Percentiles rank a stretch among this genome's conserved stretches.
These are phyloP conservation scores for Galeruca laticollis DNA, from an alignment of 2,888 invertebrate species.

Conservation along the genomic window DNA sequence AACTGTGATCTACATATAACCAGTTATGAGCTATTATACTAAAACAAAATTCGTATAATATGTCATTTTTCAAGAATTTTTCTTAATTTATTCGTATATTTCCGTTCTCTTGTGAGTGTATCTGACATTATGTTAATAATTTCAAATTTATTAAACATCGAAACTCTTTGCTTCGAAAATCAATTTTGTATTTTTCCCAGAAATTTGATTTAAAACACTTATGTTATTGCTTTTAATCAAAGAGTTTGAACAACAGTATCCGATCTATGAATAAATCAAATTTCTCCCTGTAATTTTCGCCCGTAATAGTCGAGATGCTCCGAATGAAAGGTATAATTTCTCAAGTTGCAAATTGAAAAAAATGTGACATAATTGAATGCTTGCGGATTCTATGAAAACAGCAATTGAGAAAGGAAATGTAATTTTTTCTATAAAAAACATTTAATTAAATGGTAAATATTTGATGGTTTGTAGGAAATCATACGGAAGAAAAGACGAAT, in stretches of 20 bases:
- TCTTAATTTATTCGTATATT: too few species aligned
- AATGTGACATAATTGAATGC: background rate
- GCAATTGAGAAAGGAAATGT: background rate
- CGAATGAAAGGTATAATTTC: constrained; percentile 5
- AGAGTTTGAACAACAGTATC: background rate
- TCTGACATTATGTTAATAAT: too few species aligned
- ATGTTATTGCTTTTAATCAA: background rate
- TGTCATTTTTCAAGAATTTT: too few species aligned
- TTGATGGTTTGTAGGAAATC: background rate
- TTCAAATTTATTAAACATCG: constrained; percentile 1
- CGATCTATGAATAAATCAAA: background rate
- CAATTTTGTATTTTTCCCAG: background rate
- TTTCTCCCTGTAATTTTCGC: constrained; percentile 1
- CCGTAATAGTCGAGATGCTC: background rate
- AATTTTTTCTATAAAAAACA: background rate
- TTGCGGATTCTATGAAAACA: constrained; percentile 4
- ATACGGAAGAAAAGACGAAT: background rate
- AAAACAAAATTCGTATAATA: too few species aligned
- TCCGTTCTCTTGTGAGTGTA: too few species aligned
- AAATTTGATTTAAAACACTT: background rate
- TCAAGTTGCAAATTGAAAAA: background rate
- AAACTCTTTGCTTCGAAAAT: background rate
- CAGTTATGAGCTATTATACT: too few species aligned
- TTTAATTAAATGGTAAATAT: background rate
- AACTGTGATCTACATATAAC: too few species aligned